Base-by-base conservation (phyloP, 2,113 vertebrate species). In the Pterocles burchelli region DNA sequence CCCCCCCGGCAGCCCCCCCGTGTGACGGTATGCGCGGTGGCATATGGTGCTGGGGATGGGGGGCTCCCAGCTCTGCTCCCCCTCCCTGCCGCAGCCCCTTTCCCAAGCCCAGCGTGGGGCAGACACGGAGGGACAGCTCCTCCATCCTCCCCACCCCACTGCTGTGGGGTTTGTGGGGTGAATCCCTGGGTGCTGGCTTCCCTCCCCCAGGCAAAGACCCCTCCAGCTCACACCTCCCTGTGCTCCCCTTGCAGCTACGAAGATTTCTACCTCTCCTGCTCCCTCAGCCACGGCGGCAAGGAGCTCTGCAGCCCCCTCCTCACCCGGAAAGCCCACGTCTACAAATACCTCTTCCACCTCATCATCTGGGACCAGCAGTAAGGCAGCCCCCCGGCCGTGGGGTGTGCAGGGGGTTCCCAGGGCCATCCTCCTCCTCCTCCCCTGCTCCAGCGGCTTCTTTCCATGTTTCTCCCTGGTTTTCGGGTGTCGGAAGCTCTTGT, bases 341-440 rank as follows among this genome's bases (percentile, higher is more conserved):
- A 98, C 98, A 99, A 99, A 95, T 99, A 99, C 97, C 98, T 99
- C 93, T 99, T 99, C 96, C 99, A 99, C 96, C 99, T 99, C 97
- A 99, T 99, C 97, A 98, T 99, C 68, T 99, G 99, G 99, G 99
- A 99, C 97, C 99, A 99, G 96, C 99, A 99, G 99, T 99, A 98
- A 98, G 98, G 63, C 71, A 70, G n/a, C 21, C 28, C 46, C 43
- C 46, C 10, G 4, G 5, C 61, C 5, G 2, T 1, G 45, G 72
- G 43, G 38, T 25, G 34, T 74, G 73, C 63, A 68, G 9, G 17
- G 75, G 58, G 66, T 18, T n/a, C 33, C 25, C 2, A 4, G 9
- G 58, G 59, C 70, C n/a, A 7, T 57, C 80, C 10, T 68, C 89
- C 8, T 73, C 49, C 36, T 78, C 66, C 16, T 91, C 21, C 38